phyloP scores from a whole-genome alignment of 2,113 vertebrate species.

The Oncorhynchus clarkii region DNA sequence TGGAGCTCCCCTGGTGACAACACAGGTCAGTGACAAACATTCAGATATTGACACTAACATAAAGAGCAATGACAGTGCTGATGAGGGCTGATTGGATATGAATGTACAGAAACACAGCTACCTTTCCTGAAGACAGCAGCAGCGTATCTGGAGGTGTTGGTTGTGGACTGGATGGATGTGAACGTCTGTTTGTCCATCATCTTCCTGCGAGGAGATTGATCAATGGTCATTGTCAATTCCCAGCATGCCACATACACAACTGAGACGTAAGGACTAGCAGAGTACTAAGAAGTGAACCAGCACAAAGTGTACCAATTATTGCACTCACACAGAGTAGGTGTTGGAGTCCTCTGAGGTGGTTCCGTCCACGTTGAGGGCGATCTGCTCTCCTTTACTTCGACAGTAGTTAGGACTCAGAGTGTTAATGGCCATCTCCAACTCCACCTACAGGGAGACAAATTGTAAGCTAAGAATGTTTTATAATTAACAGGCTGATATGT shows the following conservation, averaged over 20 bases:
- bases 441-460: constrained; percentile 69
- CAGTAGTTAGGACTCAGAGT: constrained; percentile 94
- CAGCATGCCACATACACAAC: no score
- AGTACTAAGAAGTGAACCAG: neutral
- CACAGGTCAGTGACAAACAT: neutral
- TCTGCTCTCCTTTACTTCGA: constrained; percentile 97
- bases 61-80: neutral
- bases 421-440: constrained; percentile 90
- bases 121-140: constrained; percentile 95
- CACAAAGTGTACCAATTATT: neutral
- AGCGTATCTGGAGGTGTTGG: constrained; percentile 89
- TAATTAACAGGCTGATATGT: neutral
- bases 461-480: neutral
- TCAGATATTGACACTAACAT: neutral
- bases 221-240: neutral
- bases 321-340: constrained; percentile 87
- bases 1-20: constrained; percentile 87
- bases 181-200: constrained; percentile 97
- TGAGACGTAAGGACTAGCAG: neutral
- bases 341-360: constrained; percentile 82
- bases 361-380: constrained; percentile 94
- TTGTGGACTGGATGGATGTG: constrained; percentile 92
- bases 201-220: constrained; percentile 74
- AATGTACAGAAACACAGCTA: constrained; percentile 37
- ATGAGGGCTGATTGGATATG: neutral